Evolutionary conservation across 1,140 invertebrate species (phyloP).

Genomic region (Drosophila bifasciata): DNA sequence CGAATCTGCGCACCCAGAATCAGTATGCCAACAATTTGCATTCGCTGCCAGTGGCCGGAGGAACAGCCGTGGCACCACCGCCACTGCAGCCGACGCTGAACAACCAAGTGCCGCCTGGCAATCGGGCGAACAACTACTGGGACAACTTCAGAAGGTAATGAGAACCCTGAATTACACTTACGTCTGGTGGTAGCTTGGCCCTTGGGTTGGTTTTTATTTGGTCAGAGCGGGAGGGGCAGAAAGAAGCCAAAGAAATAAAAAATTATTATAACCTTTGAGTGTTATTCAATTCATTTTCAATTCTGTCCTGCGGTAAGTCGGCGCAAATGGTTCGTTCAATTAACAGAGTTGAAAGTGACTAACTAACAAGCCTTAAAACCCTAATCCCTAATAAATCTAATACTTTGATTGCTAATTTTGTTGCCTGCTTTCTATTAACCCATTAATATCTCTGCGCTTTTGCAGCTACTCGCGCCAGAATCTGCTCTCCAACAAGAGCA

Average conservation of each 20-base stretch:
- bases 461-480: constrained; percentile 93
- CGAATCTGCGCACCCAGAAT: constrained; percentile 79
- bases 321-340: constrained; percentile 15
- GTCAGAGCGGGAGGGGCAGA: constrained; percentile 17
- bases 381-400: constrained; percentile 16
- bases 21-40: constrained; percentile 78
- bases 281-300: constrained; percentile 42
- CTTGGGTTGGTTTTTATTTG: constrained; percentile 34
- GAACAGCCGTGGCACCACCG: constrained; percentile 44
- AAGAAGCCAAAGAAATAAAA: constrained; percentile 40
- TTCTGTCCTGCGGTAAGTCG: constrained; percentile 54
- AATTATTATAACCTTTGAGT: constrained; percentile 26
- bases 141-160: constrained; percentile 94
- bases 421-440: constrained; percentile 66
- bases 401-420: constrained; percentile 4
- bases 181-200: not conserved
- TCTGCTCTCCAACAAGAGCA: constrained; percentile 90
- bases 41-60: constrained; percentile 49
- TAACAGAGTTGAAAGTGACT: constrained; percentile 59
- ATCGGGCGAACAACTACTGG: constrained; percentile 95
- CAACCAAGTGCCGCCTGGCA: constrained; percentile 94
- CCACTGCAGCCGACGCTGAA: constrained; percentile 87
- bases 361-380: constrained; percentile 17
- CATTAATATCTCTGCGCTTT: constrained; percentile 68
- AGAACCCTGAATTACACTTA: too few species aligned